Base-by-base conservation (phyloP, 2,113 vertebrate genomes). In the Collichthys lucidus region DNA sequence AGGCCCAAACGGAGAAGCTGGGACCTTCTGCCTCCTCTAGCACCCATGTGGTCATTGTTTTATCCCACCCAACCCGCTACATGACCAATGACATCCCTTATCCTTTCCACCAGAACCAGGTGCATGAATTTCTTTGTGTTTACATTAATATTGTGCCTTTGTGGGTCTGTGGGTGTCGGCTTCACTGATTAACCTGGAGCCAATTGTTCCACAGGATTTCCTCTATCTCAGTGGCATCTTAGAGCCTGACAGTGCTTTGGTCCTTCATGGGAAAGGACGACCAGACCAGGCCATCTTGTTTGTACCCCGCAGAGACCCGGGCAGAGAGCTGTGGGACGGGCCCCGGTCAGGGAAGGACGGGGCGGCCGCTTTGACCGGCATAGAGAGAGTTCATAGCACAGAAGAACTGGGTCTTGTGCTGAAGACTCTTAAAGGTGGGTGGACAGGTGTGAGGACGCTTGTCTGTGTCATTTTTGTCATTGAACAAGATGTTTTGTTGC, bases 61-160 rank as follows among this genome's bases (percentile, higher is more conserved):
- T 98, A 7, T 98, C 98, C 59, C 97, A 96, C 83, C 96, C 97
- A 0, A 96, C 92, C 0, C 95, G 96, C 83, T 99, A 97, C 91
- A 99, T 99, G 98, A 96, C 94, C 89, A 99, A 98, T 17, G 98
- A 99, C 86, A 99, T 99, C 93, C 98, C 98, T 14, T 99, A 98
- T 5, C 76, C 95, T 26, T 99, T 99, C 92, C 98, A 99, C 89
- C 98, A 99, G 88, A 96, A 99, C 94, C 98, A 97, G 92, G 92
- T 93, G 47, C 20, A 6, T 24, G 10, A 61, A 64, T 14, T 73
- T 57, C 12, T 62, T 52, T 10, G 35, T n/a, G 4, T 53, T 62
- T 49, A 63, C 5, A n/a, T 42, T 40, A 20, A 16, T 50, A 15
- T 42, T 66, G 26, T 57, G 7, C 29, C 9, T 50, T 42, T 56